Evolutionary conservation across 2,113 vertebrate genomes (phyloP), one percentile per base, ranked within the genome.

Genomic region (Natator depressus): DNA sequence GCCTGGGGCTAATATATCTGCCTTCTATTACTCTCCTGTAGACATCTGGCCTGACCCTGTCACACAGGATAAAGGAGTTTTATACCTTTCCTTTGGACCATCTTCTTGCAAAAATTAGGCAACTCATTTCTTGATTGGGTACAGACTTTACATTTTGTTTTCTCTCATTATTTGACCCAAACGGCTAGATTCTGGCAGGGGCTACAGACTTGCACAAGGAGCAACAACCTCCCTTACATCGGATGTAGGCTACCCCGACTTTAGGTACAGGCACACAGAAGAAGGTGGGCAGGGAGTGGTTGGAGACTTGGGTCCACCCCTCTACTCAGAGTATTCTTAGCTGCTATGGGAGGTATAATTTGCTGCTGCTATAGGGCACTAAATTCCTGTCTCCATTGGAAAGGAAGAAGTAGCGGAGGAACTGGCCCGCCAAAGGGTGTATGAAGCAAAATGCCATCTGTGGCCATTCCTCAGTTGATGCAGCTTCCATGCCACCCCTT

Each of bases 91-190:
- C 53, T 57, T 82, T 89, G 75, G 65, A 91, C 50, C 19, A 57
- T 85, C 85, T 10, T 27, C 53, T 42, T 92, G 87, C 57, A 89
- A 94, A 93, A 93, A 78, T 80, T 31, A 91, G 6, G 24, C 42
- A 10, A 89, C 29, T 31, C 50, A 75, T 88, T n/a, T 90, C 3
- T 38, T 93, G 75, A 13, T 47, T 93, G 31, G 38, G 51, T 81
- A n/a, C 31, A 87, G 82, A 86, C 38, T 27, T 94, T 91, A 12
- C 91, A 81, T 93, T 89, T 89, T 31, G 84, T 25, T 95, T 87
- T 78, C 19, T 92, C 82, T 88, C 53, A 59, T 90, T 78, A 29
- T 4, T 42, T 90, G n/a, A 29, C 54, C 8, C 22, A 46, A 20
- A 57, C 38, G 13, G 38, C 3, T 82, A 57, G 27, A 55, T 82